These are phyloP conservation scores for Choloepus didactylus DNA, from an alignment of 2,797 vertebrate species.

Conservation along the genomic window DNA sequence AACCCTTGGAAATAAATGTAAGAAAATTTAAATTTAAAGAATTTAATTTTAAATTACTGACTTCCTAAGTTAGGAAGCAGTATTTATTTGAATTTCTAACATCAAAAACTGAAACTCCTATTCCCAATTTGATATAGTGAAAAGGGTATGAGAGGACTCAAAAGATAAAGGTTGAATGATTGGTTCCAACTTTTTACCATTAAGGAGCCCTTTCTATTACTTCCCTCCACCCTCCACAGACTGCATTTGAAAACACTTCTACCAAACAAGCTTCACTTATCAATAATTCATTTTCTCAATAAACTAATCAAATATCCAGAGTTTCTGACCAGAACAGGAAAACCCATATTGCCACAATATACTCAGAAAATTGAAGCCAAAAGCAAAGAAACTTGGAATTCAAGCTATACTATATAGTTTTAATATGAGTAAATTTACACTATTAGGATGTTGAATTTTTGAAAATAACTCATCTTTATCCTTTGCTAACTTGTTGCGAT, in stretches of 20 bases:
- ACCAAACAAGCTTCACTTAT: conserved; percentile 6
- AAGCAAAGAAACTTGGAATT: conserved; percentile 5
- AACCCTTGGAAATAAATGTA: conserved; percentile 28
- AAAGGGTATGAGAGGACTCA: not conserved
- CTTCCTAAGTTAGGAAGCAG: conserved; percentile 35
- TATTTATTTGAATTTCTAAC: conserved; percentile 49
- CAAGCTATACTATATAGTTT: conserved; percentile 6
- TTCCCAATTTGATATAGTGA: not conserved
- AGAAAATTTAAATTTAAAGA: conserved; percentile 46
- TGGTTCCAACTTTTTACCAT: not conserved
- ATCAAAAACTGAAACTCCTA: conserved; percentile 19
- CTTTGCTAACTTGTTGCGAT: not conserved
- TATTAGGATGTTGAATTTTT: conserved; percentile 6
- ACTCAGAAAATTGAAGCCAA: conserved; percentile 14
- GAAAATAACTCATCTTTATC: not conserved
- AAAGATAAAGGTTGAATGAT: not conserved
- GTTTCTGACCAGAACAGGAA: conserved; percentile 49
- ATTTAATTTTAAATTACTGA: conserved; percentile 16
- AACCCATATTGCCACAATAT: not conserved
- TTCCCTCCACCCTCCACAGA: not conserved
- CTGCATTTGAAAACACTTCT: not conserved
- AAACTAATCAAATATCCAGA: conserved; percentile 11
- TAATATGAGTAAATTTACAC: not conserved
- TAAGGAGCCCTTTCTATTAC: not conserved
- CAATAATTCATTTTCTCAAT: conserved; percentile 10